A percentile compares a stretch with the other conserved stretches of the same genome.
Evolutionary conservation across 2,888 invertebrate genomes (phyloP).

Genomic region (Creontiades dilutus): DNA sequence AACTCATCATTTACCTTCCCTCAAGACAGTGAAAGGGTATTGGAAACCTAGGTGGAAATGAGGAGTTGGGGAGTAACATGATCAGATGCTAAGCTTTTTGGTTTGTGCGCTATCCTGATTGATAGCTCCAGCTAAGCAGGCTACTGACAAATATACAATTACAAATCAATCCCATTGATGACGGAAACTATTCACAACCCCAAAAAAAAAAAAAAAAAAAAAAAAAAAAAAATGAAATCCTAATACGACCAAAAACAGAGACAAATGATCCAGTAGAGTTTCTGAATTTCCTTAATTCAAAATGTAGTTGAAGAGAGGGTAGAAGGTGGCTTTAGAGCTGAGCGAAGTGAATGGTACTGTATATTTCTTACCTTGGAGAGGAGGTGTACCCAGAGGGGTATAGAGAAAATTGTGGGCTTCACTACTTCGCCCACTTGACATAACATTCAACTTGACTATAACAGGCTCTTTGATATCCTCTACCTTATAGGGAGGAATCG

Average conservation of each 20-base stretch:
- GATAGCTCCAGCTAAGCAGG: too few species aligned
- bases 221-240: background rate
- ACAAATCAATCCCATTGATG: too few species aligned
- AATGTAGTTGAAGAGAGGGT: constrained; percentile 49
- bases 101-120: too few species aligned
- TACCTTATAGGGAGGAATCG: constrained; percentile 88
- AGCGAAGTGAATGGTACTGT: constrained; percentile 64
- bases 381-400: constrained; percentile 78
- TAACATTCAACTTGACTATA: constrained; percentile 87
- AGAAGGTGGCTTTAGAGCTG: constrained; percentile 68
- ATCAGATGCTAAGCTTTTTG: too few species aligned
- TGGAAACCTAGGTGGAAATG: too few species aligned
- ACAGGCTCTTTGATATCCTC: constrained; percentile 86
- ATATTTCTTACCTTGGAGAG: constrained; percentile 72
- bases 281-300: constrained; percentile 24
- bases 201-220: background rate
- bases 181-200: background rate
- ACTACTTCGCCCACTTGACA: constrained; percentile 91
- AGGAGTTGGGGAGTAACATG: too few species aligned
- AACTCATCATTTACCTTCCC: too few species aligned
- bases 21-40: too few species aligned
- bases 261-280: background rate
- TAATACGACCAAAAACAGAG: background rate
- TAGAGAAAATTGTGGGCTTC: constrained; percentile 92
- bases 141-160: too few species aligned